Evolutionary conservation across 1,140 invertebrate genomes (phyloP).

Genomic region (Macrotrachela quadricornifera): DNA sequence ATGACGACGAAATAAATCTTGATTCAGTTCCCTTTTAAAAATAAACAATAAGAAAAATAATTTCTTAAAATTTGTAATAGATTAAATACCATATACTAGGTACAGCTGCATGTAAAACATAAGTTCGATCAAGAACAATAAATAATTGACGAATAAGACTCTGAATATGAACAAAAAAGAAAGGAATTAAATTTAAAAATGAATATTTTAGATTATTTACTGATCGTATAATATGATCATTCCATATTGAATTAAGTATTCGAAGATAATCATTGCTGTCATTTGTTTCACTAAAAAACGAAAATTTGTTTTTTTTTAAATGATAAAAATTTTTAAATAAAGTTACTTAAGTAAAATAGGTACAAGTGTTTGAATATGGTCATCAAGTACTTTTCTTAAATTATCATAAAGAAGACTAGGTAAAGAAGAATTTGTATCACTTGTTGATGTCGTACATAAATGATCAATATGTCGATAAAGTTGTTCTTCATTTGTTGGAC

Average conservation of each 20-base stretch:
- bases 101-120: not conserved
- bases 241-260: not conserved
- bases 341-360: constrained; percentile 2
- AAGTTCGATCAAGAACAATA: constrained; percentile 3
- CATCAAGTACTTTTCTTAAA: constrained; percentile 1
- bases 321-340: not conserved
- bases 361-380: constrained; percentile 1
- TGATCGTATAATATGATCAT: constrained; percentile 3
- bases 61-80: no score
- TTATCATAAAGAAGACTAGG: not conserved
- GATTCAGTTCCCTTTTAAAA: constrained; percentile 3
- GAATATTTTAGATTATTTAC: not conserved
- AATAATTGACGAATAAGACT: constrained; percentile 7
- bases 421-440: not conserved
- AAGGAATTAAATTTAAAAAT: no score
- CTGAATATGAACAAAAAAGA: not conserved
- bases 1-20: constrained; percentile 2
- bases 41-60: not conserved
- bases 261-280: not conserved
- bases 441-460: constrained; percentile 4
- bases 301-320: not conserved
- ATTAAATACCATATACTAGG: no score
- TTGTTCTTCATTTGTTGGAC: constrained; percentile 1
- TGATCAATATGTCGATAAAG: constrained; percentile 5
- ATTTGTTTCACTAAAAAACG: not conserved